phyloP scores from a whole-genome alignment of 1,140 invertebrate genomes.

The Monochamus saltuarius region DNA sequence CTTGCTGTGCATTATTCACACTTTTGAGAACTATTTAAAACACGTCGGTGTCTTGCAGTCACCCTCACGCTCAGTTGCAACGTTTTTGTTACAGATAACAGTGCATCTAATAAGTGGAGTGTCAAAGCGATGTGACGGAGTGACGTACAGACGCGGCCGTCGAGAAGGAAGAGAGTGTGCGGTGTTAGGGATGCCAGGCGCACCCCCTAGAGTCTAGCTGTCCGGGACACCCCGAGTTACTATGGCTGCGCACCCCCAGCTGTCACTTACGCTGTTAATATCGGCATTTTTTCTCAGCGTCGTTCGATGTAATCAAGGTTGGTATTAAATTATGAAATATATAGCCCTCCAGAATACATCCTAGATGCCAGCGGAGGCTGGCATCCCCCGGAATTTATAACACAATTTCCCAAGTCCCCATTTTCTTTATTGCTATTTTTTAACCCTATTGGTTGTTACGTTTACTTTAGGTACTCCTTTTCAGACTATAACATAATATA shows the following conservation, averaged over 20 bases:
- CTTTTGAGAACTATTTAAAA: too few relatives aligned
- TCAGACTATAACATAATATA: too few relatives aligned
- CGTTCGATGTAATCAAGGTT: slow-evolving; percentile 45
- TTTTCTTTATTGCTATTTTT: too few relatives aligned
- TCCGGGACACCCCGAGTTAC: slow-evolving; percentile 35
- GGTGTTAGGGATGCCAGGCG: slow-evolving; percentile 38
- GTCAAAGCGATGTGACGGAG: slow-evolving; percentile 44
- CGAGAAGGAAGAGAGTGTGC: slow-evolving; percentile 28
- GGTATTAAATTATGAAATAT: slow-evolving; percentile 22
- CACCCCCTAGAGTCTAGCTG: slow-evolving; percentile 37
- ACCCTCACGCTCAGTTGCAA: too few relatives aligned
- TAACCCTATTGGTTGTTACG: too few relatives aligned
- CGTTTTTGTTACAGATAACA: slow-evolving; percentile 12
- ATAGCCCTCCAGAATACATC: too few relatives aligned
- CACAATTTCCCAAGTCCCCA: too few relatives aligned
- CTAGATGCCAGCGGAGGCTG: too few relatives aligned
- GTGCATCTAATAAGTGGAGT: slow-evolving; percentile 11
- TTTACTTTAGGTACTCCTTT: too few relatives aligned
- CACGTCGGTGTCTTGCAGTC: too few relatives aligned
- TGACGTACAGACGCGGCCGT: slow-evolving; percentile 21
- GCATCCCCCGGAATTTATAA: too few relatives aligned
- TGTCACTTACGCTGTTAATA: slow-evolving; percentile 44
- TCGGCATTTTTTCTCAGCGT: slow-evolving; percentile 41
- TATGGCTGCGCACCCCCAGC: slow-evolving; percentile 39
- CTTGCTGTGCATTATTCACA: too few relatives aligned